Evolutionary conservation across 2,888 invertebrate genomes (phyloP).

Genomic region (Autographa pulchrina): DNA sequence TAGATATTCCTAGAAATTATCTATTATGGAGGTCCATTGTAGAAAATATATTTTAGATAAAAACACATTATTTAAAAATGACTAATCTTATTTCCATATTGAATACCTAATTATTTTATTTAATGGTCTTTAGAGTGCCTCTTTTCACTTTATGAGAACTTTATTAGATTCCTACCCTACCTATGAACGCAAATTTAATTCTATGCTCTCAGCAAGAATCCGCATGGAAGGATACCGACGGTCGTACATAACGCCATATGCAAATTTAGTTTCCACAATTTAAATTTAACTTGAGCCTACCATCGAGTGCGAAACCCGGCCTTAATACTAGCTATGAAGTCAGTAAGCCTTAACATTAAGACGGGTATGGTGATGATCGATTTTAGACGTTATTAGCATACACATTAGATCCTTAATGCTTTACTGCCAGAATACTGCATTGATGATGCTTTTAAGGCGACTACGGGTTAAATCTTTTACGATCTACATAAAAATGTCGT

Average conservation of each 20-base stretch:
- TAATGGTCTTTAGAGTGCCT: not conserved
- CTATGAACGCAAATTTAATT: conserved; percentile 2
- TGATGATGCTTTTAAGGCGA: conserved; percentile 69
- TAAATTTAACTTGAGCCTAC: conserved; percentile 53
- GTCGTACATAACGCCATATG: conserved; percentile 42
- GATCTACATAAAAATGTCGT: conserved; percentile 76
- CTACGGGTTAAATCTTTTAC: conserved; percentile 72
- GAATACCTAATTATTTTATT: not conserved
- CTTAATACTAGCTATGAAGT: conserved; percentile 62
- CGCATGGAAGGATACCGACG: conserved; percentile 15
- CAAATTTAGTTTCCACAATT: conserved; percentile 57
- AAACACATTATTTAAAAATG: no score
- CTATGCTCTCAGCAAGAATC: conserved; percentile 8
- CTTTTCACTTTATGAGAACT: not conserved
- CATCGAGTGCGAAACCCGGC: conserved; percentile 58
- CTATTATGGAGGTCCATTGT: no score
- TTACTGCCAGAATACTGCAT: conserved; percentile 60
- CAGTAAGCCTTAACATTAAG: conserved; percentile 61
- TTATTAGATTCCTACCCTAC: not conserved
- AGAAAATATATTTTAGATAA: no score
- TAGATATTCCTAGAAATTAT: no score
- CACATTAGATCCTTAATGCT: conserved; percentile 63
- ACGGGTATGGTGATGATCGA: conserved; percentile 60
- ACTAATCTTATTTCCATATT: no score
- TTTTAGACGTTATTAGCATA: conserved; percentile 63